phyloP scores from a whole-genome alignment of 1,140 invertebrate species.

The Trinorchestia longiramus region DNA sequence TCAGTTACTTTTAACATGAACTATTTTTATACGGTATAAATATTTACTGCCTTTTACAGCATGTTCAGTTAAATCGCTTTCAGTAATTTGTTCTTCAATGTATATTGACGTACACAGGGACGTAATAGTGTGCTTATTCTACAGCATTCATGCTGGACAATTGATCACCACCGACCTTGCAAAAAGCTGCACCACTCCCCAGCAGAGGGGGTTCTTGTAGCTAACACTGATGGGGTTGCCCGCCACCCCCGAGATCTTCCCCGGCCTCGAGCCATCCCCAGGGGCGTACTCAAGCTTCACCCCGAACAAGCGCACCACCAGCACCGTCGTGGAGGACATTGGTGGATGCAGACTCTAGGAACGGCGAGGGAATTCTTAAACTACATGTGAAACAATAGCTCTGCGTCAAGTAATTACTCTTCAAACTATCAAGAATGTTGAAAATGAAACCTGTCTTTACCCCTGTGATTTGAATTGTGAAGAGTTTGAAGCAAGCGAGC shows the following conservation, averaged over 20 bases:
- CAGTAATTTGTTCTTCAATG: no score
- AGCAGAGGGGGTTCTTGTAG: conserved; percentile 54
- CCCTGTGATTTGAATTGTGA: no score
- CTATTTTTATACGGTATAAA: no score
- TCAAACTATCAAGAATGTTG: no score
- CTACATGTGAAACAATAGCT: not conserved
- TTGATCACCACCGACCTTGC: conserved; percentile 17
- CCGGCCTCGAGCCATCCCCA: conserved; percentile 27
- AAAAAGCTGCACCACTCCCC: conserved; percentile 56
- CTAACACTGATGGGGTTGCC: conserved; percentile 2
- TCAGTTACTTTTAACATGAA: no score
- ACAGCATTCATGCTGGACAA: not conserved
- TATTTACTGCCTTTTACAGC: no score
- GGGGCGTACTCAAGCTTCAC: conserved; percentile 40
- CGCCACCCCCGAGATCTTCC: not conserved
- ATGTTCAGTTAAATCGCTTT: no score
- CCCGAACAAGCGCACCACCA: conserved; percentile 56
- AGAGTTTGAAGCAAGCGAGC: no score
- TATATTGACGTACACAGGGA: no score
- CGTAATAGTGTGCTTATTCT: no score
- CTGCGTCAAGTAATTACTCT: no score
- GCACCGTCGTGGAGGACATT: conserved; percentile 2
- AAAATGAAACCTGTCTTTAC: no score
- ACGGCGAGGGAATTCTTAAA: not conserved
- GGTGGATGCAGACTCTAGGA: conserved; percentile 43